A percentile compares a stretch with the other conserved stretches of the same genome.
Evolutionary conservation across 2,797 vertebrate species (phyloP).

Genomic region (Acanthopagrus latus): DNA sequence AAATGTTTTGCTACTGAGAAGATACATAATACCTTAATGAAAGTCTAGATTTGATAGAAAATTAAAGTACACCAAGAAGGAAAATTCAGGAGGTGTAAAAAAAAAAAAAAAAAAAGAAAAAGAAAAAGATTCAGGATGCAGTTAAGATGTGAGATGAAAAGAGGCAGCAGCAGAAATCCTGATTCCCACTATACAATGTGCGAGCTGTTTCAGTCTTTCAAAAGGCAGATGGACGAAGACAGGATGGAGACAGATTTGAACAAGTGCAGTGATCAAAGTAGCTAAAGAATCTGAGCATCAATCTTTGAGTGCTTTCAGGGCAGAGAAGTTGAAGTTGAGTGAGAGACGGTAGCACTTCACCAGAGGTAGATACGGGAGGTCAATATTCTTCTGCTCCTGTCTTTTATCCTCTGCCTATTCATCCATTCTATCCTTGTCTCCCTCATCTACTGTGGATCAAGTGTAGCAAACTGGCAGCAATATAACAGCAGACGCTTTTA

Average conservation of each 20-base stretch:
- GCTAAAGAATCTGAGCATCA: constrained; percentile 31
- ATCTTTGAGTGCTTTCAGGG: constrained; percentile 32
- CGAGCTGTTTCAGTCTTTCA: constrained; percentile 36
- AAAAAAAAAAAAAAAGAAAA: too few species aligned
- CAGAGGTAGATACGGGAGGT: constrained; percentile 17
- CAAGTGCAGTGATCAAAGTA: constrained; percentile 51
- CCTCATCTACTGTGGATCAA: constrained; percentile 19
- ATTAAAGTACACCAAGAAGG: too few species aligned
- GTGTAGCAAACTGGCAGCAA: constrained; percentile 8
- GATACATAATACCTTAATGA: too few species aligned
- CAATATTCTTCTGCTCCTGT: constrained; percentile 27
- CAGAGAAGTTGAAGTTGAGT: constrained; percentile 25
- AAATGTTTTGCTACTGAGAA: too few species aligned
- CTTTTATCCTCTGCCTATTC: constrained; percentile 41
- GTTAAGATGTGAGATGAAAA: constrained; percentile 4
- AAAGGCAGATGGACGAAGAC: constrained; percentile 38
- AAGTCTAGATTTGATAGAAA: too few species aligned
- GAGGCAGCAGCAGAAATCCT: constrained; percentile 25
- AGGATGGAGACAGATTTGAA: constrained; percentile 50
- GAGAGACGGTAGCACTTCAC: constrained; percentile 21
- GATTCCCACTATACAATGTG: constrained; percentile 12
- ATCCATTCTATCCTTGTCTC: constrained; percentile 6
- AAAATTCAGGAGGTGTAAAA: too few species aligned
- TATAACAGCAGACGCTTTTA: constrained; percentile 20
- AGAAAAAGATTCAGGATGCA: neutral